Base-by-base conservation (phyloP, 2,888 invertebrate genomes). In the Dicranocentrus wangi region DNA sequence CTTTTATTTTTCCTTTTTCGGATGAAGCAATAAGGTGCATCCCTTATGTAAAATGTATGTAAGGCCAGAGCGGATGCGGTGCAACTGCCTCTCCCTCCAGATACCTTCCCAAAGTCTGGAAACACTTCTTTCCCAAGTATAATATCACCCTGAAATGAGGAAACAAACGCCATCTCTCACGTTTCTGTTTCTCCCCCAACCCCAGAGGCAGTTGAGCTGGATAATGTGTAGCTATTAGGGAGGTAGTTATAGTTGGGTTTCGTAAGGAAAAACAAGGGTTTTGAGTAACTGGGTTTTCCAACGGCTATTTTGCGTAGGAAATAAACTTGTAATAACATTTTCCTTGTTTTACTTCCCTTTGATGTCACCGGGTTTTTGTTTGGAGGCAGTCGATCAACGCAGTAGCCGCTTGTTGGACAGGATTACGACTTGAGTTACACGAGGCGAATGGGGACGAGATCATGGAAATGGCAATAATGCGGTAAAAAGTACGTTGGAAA, bases 241-340 rank as follows among this genome's bases (percentile, higher is more conserved):
- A 32, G 32, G 5, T 32, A 7, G n/a, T 32, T 7, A 32, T 10
- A 32, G 32, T 32, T 10, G 3, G 5, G 32, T 32, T 32, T 7
- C 32, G 32, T 10, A 32, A 32, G 32, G 32, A 10, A 32, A n/a
- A 10, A 32, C 32, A 32, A 3, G 10, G 5, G 10, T 32, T 32
- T 32, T n/a, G n/a, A 42, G 42, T 13, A 7, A 42, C n/a, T 17
- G n/a, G n/a, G 19, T 2, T 13, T 13, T 15, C n/a, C 51, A 51
- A 51, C 19, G 63, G 63, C 63, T 77, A 77, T 61, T 61, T 77
- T 61, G n/a, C 63, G 25, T 27, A 58, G 61, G 68, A 53, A 70
- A 63, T 78, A 21, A 28, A 75, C 66, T 58, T 75, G 21, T 77
- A 77, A 61, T 61, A 69, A 69, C 61, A 77, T 70, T 61, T 69